Base-by-base conservation (phyloP, 2,113 vertebrate species). In the Desmodus rotundus region DNA sequence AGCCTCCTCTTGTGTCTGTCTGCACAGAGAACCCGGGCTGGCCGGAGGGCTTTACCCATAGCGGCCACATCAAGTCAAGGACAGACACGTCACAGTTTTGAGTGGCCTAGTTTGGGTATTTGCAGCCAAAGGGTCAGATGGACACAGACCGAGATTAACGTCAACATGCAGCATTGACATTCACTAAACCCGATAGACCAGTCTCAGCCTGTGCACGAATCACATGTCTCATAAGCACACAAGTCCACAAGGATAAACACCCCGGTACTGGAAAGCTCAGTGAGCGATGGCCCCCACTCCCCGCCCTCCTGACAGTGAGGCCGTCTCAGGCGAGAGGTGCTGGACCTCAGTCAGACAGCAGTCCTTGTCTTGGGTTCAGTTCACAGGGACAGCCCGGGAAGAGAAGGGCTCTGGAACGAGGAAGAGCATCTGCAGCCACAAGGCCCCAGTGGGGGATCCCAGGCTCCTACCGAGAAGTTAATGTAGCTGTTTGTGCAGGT, bases 161-260 rank as follows among this genome's bases (percentile, higher is more conserved):
- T 41, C 61, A 47, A 87, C 16, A 17, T 7, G 36, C 4, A 45
- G 73, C 3, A 70, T 63, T 31, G 17, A 72, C 31, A 74, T 16
- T 54, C 86, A 33, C 22, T 36, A 54, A 19, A 12, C 47, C 47
- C 13, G 22, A 43, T 2, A 33, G 22, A 12, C 14, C 0, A 5
- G 12, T 36, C 33, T 28, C 11, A 36, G 28, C 28, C 15, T 2
- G 12, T 1, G 26, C 1, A 3, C 22, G 16, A 20, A n/a, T 15
- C 7, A 4, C 8, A 15, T 20, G n/a, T 26, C 41, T 50, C 14
- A 28, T 28, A 9, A 24, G 38, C 17, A 52, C 13, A 10, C 22
- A 33, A 4, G n/a, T 56, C 87, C 20, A 0, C 17, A 84, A 61
- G 33, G 26, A 61, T 26, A 67, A 61, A 50, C 16, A 38, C 1